These are phyloP conservation scores for Esox lucius DNA, from an alignment of 2,797 vertebrate genomes.

Conservation along the genomic window DNA sequence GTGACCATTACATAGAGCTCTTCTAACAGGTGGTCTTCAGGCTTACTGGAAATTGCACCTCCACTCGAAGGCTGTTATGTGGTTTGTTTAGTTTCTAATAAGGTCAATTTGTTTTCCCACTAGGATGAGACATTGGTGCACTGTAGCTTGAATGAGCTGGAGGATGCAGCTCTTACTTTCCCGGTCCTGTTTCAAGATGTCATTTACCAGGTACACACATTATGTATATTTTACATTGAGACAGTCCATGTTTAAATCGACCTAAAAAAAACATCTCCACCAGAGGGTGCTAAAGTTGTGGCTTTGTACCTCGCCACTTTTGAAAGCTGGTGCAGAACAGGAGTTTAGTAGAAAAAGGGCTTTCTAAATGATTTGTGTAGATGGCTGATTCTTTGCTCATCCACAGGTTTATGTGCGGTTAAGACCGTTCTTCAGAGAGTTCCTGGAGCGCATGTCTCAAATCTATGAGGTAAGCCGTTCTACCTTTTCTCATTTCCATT, in stretches of 20 bases:
- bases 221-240: neutral
- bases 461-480: slow-evolving; percentile 90
- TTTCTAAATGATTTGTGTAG: neutral
- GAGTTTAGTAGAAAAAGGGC: neutral
- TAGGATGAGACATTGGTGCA: slow-evolving; percentile 98
- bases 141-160: slow-evolving; percentile 97
- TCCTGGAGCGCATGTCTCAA: slow-evolving; percentile 98
- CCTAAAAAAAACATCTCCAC: neutral
- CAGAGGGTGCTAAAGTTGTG: neutral
- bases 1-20: slow-evolving; percentile 28
- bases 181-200: slow-evolving; percentile 99
- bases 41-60: neutral
- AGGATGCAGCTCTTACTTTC: slow-evolving; percentile 97
- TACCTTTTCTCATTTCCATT: neutral
- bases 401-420: slow-evolving; percentile 93
- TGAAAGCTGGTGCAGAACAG: too few species aligned
- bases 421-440: slow-evolving; percentile 98
- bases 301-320: neutral
- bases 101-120: neutral
- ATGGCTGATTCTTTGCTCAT: neutral
- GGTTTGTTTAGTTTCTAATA: neutral
- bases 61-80: neutral
- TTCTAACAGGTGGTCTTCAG: neutral
- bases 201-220: slow-evolving; percentile 90
- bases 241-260: neutral